phyloP scores from a whole-genome alignment of 2,797 vertebrate species.

The Holocentrus rufus region DNA sequence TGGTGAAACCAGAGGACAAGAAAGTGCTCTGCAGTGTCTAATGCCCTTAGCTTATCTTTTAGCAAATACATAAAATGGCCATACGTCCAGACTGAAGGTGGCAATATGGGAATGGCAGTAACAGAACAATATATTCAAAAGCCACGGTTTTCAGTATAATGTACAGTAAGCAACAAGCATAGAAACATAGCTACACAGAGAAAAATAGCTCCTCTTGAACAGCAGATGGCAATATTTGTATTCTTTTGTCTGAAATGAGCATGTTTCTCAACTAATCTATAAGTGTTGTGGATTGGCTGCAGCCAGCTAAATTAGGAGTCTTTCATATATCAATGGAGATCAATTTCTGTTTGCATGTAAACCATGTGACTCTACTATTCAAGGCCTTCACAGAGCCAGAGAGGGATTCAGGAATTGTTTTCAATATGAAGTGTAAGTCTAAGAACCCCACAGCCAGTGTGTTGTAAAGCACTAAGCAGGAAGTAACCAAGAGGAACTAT shows the following conservation, averaged over 20 bases:
- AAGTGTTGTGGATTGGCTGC: not conserved
- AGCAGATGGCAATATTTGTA: constrained; percentile 2
- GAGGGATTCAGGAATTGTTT: not conserved
- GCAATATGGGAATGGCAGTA: not conserved
- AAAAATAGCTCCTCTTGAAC: not conserved
- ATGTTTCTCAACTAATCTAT: not conserved
- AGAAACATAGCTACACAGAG: not conserved
- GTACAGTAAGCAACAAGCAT: not conserved
- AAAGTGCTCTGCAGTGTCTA: too few species aligned
- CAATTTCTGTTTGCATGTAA: not conserved
- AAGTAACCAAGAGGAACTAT: constrained; percentile 47
- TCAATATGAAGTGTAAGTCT: constrained; percentile 12
- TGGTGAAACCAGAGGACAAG: not conserved
- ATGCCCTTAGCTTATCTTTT: too few species aligned
- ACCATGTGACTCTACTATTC: not conserved
- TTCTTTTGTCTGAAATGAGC: not conserved
- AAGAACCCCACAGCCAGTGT: constrained; percentile 25
- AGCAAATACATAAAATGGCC: too few species aligned
- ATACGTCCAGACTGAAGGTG: too few species aligned
- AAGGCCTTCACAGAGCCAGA: not conserved
- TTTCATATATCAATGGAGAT: not conserved
- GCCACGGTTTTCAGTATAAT: not conserved
- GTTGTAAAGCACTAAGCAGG: constrained; percentile 21
- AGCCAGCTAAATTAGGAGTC: not conserved
- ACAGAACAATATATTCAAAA: too few species aligned